Percentiles rank a stretch among this genome's conserved stretches.
Conservation (phyloP, 2,888 invertebrate species). For the Cynaeus angustus region DNA sequence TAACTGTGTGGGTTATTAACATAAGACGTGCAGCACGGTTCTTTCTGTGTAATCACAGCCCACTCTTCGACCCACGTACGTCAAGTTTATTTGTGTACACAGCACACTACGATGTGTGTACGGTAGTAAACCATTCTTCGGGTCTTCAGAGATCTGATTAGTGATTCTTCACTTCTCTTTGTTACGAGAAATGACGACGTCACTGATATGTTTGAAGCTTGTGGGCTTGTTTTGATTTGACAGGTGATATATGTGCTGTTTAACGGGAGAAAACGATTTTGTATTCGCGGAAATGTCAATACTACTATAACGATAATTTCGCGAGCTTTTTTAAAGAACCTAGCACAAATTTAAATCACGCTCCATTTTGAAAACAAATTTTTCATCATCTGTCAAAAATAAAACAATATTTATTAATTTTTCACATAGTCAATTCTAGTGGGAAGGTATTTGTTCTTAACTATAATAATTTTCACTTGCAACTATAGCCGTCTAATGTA, state of each 20-base stretch:
- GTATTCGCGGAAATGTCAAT: too few relatives aligned
- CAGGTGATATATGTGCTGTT: not conserved
- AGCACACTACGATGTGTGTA: slow-evolving; percentile 16
- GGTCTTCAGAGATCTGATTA: slow-evolving; percentile 1
- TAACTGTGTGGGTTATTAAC: slow-evolving; percentile 48
- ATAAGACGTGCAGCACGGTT: slow-evolving; percentile 50
- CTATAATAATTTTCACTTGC: too few relatives aligned
- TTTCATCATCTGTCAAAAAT: too few relatives aligned
- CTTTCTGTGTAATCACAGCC: slow-evolving; percentile 48
- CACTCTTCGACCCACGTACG: slow-evolving; percentile 34
- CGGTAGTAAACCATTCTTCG: slow-evolving; percentile 14
- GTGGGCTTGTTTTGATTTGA: not conserved
- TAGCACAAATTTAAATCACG: too few relatives aligned
- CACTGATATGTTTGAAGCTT: not conserved
- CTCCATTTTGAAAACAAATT: too few relatives aligned
- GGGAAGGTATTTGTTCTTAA: too few relatives aligned
- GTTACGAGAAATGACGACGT: slow-evolving; percentile 7
- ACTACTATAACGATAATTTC: too few relatives aligned
- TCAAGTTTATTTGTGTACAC: slow-evolving; percentile 28
- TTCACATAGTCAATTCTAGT: too few relatives aligned
- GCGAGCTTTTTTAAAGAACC: too few relatives aligned
- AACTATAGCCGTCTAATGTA: too few relatives aligned
- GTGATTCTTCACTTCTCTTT: slow-evolving; percentile 2
- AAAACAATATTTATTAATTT: too few relatives aligned
- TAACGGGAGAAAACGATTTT: not conserved